Base-by-base conservation (phyloP, 1,140 invertebrate species). In the Zophobas atratus region DNA sequence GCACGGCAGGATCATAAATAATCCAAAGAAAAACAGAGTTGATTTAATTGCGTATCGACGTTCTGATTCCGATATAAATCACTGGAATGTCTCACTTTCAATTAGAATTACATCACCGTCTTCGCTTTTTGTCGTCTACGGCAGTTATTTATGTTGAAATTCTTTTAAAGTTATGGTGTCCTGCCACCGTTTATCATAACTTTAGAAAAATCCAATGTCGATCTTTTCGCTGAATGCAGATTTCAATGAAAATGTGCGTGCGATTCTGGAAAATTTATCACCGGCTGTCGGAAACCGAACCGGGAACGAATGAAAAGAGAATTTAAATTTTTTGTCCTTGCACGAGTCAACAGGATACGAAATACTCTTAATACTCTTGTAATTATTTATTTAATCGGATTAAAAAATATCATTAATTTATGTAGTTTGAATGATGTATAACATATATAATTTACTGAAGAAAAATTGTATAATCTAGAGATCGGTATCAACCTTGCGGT, bases 41-140 rank as follows among this genome's bases (percentile, higher is more conserved):
- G 32, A 20, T 74, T 78, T 67, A 67, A 49, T 78, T 78, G 71
- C 55, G 63, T 60, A 74, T 57, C 70, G 55, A 35, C 49, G 43
- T 38, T 67, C 39, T n/a, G 60, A 67, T 67, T 20, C n/a, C 33
- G 60, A 33, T 48, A 78, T 78, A 78, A 78, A 78, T 78, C 77
- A 78, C 51, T 43, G 36, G 49, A 78, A 77, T 77, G 70, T 71
- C 55, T 73, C 38, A 77, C 55, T 77, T 77, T 77, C 76, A 77
- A 77, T 77, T 77, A 72, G 60, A 67, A 55, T 77, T 77, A 63
- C 53, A 70, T 51, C 43, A 63, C 41, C 43, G 57, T 67, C 41
- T 67, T 43, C 38, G 60, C 39, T 67, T 67, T 67, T 67, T 67
- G 60, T 67, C 43, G 60, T 67, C 60, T 67, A 38, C 60, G 60